A percentile compares a stretch with the other conserved stretches of the same genome.
These are phyloP conservation scores for Zophobas atratus DNA, from an alignment of 1,140 invertebrate genomes.

Conservation along the genomic window DNA sequence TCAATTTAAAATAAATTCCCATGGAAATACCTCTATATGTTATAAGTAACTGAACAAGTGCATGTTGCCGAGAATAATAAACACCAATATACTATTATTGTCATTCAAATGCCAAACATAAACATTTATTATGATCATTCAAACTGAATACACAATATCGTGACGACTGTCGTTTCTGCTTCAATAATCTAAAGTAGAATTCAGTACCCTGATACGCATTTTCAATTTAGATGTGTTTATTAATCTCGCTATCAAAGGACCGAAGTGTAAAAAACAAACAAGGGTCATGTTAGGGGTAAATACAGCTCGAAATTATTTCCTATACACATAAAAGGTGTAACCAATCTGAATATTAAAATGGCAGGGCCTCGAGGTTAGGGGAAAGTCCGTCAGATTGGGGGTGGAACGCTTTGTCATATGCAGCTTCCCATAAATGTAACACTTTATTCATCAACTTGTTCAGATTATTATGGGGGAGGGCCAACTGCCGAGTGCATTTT, in stretches of 20 bases:
- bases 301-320: constrained; percentile 66
- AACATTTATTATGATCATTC: constrained; percentile 47
- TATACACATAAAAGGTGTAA: constrained; percentile 69
- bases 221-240: constrained; percentile 60
- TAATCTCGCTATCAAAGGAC: constrained; percentile 65
- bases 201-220: constrained; percentile 44
- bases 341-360: constrained; percentile 69
- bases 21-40: constrained; percentile 54
- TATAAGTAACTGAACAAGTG: constrained; percentile 54
- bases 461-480: constrained; percentile 62
- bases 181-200: constrained; percentile 23
- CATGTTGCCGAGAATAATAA: constrained; percentile 51
- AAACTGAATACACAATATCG: constrained; percentile 26
- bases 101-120: constrained; percentile 46
- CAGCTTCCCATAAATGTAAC: constrained; percentile 66
- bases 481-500: constrained; percentile 61
- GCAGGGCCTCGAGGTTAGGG: constrained; percentile 47
- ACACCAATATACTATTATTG: constrained; percentile 48
- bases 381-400: constrained; percentile 51
- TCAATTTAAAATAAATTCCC: constrained; percentile 53
- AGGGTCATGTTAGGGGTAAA: constrained; percentile 62
- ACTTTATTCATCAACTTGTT: constrained; percentile 60
- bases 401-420: constrained; percentile 64
- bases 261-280: constrained; percentile 68
- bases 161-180: constrained; percentile 6